Conservation (phyloP, 37 sponge, comb jelly and placozoan genomes). For the Sycon ciliatum region DNA sequence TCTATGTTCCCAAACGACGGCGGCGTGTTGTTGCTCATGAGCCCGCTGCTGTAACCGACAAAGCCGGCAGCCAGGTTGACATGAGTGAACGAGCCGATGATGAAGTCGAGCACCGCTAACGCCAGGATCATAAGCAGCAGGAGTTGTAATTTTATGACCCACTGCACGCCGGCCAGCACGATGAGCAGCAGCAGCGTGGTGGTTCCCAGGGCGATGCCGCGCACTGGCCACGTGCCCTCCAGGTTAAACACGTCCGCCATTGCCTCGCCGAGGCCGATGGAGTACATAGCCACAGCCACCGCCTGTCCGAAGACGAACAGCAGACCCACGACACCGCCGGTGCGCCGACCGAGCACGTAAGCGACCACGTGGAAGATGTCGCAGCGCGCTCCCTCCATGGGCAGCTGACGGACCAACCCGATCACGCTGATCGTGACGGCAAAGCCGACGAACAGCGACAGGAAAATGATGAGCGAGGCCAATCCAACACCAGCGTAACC, state of each 20-base stretch:
- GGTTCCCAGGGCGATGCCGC: constrained; percentile 28
- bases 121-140: constrained; percentile 20
- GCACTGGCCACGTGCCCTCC: constrained; percentile 25
- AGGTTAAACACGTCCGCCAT: constrained; percentile 25
- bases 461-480: constrained; percentile 30
- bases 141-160: constrained; percentile 33
- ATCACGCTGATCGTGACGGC: constrained; percentile 15
- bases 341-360: constrained; percentile 32
- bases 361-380: constrained; percentile 29
- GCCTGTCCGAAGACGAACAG: constrained; percentile 43
- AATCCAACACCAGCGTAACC: constrained; percentile 34
- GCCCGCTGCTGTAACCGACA: not conserved
- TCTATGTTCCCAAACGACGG: constrained; percentile 22
- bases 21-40: constrained; percentile 15
- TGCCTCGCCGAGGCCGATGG: constrained; percentile 35
- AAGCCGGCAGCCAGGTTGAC: not conserved
- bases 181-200: constrained; percentile 21
- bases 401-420: constrained; percentile 13
- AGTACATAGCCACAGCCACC: constrained; percentile 29
- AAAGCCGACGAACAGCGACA: constrained; percentile 30
- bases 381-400: not conserved
- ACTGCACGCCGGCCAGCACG: constrained; percentile 40
- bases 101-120: constrained; percentile 36
- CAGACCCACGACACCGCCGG: constrained; percentile 29
- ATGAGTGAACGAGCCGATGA: constrained; percentile 29